Base-by-base conservation (phyloP, 2,797 vertebrate genomes). In the Sebastolobus altivelis region DNA sequence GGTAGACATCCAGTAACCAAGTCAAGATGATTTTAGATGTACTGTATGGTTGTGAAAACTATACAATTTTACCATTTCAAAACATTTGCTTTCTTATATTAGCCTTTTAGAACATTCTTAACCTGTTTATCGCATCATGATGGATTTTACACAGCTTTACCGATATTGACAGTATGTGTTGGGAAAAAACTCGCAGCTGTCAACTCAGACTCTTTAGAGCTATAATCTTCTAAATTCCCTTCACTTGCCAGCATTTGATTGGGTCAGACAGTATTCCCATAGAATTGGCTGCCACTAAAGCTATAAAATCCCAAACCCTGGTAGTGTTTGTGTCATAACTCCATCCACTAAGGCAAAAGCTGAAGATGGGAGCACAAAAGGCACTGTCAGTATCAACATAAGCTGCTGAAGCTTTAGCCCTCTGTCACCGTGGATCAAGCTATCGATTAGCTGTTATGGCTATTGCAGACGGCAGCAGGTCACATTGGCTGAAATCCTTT, bases 381-480 rank as follows among this genome's bases (percentile, higher is more conserved):
- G 62, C 75, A 40, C 79, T 76, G 81, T 87, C 88, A 84, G 85
- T 90, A 83, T 86, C 86, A 88, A 56, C 81, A 72, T 81, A 87
- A 92, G 85, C 88, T 77, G 82, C 88, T 52, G 65, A 77, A 82
- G 85, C 77, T 70, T 80, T 76, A 70, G 72, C 80, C 75, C 35
- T 84, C 81, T 82, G 88, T 89, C 90, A 88, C 78, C 74, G 79
- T 77, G 89, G 85, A 86, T 93, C 90, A 89, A 72, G 60, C 35
- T 85, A 93, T 92, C 81, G 92, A 94, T 92, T 91, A 88, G 79
- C 84, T 90, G 89, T 79, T 90, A 79, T 81, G 72, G 77, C 75
- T 87, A 85, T 82, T 86, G 86, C 89, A 82, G 85, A 91, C 61
- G 59, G 74, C 71, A 83, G 87, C 85, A 88, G 89, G 79, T 92